phyloP scores from a whole-genome alignment of 1,140 invertebrate genomes.

The Cydia fagiglandana region DNA sequence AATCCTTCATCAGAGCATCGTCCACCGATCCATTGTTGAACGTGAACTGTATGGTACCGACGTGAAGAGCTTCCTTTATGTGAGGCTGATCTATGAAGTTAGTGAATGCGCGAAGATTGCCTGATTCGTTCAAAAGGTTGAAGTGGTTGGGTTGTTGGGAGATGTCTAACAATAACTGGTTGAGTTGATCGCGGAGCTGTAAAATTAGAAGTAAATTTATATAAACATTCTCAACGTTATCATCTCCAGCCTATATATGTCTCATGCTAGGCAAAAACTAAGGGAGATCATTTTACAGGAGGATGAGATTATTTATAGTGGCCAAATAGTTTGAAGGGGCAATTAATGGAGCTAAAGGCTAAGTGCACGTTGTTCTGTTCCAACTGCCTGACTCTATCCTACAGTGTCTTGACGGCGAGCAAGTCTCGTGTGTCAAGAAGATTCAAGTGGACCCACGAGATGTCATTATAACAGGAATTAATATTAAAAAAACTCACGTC shows the following conservation, averaged over 20 bases:
- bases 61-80: slow-evolving; percentile 63
- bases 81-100: slow-evolving; percentile 38
- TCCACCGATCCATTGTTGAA: slow-evolving; percentile 44
- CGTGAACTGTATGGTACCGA: slow-evolving; percentile 73
- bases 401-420: too few species aligned
- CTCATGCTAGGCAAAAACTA: too few species aligned
- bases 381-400: too few species aligned
- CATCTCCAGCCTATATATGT: too few species aligned
- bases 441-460: too few species aligned
- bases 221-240: too few species aligned
- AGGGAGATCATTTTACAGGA: too few species aligned
- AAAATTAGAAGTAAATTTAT: slow-evolving; percentile 34
- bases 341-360: too few species aligned
- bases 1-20: slow-evolving; percentile 45
- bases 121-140: slow-evolving; percentile 48
- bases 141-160: slow-evolving; percentile 45
- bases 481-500: slow-evolving; percentile 39
- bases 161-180: slow-evolving; percentile 48
- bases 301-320: too few species aligned
- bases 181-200: slow-evolving; percentile 53
- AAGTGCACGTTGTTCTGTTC: too few species aligned
- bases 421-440: too few species aligned
- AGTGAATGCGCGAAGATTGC: slow-evolving; percentile 40
- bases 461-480: neutral
- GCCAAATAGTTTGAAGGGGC: too few species aligned